A percentile compares a stretch with the other conserved stretches of the same genome.
phyloP scores from a whole-genome alignment of 2,888 invertebrate genomes.

The Apoda limacodes region DNA sequence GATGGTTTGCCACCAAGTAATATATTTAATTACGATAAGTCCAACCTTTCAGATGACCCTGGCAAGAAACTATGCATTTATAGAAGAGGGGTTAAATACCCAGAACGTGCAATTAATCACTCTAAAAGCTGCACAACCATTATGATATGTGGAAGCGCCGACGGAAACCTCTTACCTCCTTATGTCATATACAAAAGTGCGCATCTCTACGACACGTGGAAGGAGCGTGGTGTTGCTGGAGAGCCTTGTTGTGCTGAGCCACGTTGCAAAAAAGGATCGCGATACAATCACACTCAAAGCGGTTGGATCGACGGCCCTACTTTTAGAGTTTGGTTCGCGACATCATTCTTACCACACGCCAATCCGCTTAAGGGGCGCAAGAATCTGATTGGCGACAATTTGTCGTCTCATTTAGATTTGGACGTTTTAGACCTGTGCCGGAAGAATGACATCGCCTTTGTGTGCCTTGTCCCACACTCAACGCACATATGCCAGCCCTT shows the following conservation, averaged over 20 bases:
- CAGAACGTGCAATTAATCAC: slow-evolving; percentile 26
- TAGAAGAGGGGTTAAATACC: slow-evolving; percentile 27
- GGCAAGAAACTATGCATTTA: too few relatives aligned
- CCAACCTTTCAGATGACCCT: slow-evolving; percentile 32
- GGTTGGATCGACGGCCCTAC: slow-evolving; percentile 4
- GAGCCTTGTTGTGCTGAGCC: slow-evolving; percentile 4
- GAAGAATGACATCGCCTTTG: slow-evolving; percentile 14
- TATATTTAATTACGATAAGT: too few relatives aligned
- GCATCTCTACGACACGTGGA: slow-evolving; percentile 12
- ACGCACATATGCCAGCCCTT: too few relatives aligned
- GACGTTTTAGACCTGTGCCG: slow-evolving; percentile 13
- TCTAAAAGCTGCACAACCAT: slow-evolving; percentile 25
- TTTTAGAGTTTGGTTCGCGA: slow-evolving; percentile 5
- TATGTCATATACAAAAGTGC: slow-evolving; percentile 29
- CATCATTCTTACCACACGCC: slow-evolving; percentile 14
- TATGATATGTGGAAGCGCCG: slow-evolving; percentile 31
- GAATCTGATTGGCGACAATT: slow-evolving; percentile 4
- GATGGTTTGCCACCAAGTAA: too few relatives aligned
- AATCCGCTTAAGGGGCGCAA: slow-evolving; percentile 6
- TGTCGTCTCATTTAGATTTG: slow-evolving; percentile 2
- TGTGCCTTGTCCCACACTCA: slow-evolving; percentile 16
- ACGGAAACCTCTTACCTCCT: slow-evolving; percentile 29
- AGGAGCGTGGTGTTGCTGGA: too few relatives aligned
- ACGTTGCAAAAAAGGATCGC: slow-evolving; percentile 1
- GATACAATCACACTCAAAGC: slow-evolving; percentile 3